Percentiles rank a stretch among this genome's conserved stretches.
Conservation (phyloP, 2,888 invertebrate genomes). For the Orthosia gracilis region DNA sequence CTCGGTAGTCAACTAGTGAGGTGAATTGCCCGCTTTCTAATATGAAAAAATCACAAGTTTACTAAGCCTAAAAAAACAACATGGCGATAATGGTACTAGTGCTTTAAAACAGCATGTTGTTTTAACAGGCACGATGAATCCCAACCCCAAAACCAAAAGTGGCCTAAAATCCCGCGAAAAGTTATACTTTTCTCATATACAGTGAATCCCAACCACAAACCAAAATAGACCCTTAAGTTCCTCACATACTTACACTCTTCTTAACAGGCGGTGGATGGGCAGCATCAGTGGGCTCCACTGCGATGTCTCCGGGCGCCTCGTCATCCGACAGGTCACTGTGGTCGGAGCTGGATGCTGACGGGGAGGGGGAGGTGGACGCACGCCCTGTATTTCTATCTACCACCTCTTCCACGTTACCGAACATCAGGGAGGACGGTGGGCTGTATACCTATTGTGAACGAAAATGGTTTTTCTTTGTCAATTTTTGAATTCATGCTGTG, state of each 20-base stretch:
- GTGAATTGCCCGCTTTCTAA: constrained; percentile 1
- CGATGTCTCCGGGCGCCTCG: constrained; percentile 75
- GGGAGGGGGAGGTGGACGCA: constrained; percentile 93
- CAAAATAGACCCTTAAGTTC: neutral
- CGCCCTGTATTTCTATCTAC: constrained; percentile 76
- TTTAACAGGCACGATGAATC: neutral
- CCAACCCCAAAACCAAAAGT: neutral
- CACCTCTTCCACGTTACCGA: constrained; percentile 94
- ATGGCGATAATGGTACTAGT: neutral
- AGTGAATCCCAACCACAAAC: neutral
- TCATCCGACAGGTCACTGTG: constrained; percentile 88
- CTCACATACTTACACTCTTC: constrained; percentile 81
- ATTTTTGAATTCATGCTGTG: too few species aligned
- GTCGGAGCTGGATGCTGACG: constrained; percentile 93
- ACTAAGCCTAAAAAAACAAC: neutral
- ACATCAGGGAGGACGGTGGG: constrained; percentile 97
- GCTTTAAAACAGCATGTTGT: constrained; percentile 1
- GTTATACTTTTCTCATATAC: neutral
- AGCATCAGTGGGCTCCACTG: constrained; percentile 65
- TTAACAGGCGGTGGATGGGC: constrained; percentile 80
- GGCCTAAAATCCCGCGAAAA: too few species aligned
- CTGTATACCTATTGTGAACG: constrained; percentile 93
- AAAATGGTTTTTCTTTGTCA: too few species aligned
- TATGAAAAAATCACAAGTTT: neutral
- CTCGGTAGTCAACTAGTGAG: neutral